These are phyloP conservation scores for Shargacucullia verbasci DNA, from an alignment of 2,888 invertebrate genomes.

Conservation along the genomic window DNA sequence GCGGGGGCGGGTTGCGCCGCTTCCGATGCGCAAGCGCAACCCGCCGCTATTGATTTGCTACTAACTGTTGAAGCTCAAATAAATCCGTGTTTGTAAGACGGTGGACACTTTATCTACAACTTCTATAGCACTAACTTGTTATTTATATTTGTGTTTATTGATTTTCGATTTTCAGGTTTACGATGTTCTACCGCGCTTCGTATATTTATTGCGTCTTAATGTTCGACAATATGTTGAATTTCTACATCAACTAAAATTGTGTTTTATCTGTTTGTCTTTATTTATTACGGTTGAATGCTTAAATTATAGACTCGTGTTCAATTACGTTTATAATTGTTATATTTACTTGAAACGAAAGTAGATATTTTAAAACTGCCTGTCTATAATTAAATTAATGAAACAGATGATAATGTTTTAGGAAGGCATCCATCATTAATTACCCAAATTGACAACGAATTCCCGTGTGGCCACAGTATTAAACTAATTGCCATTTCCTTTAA, in stretches of 20 bases:
- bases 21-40: conserved; percentile 52
- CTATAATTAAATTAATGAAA: conserved; percentile 26
- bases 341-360: conserved; percentile 15
- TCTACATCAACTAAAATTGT: background rate
- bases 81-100: conserved; percentile 67
- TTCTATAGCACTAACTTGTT: conserved; percentile 19
- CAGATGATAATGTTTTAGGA: conserved; percentile 42
- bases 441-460: conserved; percentile 39
- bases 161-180: conserved; percentile 29
- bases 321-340: conserved; percentile 7
- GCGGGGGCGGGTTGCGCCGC: conserved; percentile 72
- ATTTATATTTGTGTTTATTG: conserved; percentile 23
- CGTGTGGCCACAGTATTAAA: conserved; percentile 30
- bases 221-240: conserved; percentile 13
- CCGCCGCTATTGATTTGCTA: conserved; percentile 64
- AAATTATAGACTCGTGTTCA: conserved; percentile 2
- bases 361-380: conserved; percentile 4
- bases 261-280: conserved; percentile 19
- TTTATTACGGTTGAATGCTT: conserved; percentile 15
- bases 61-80: conserved; percentile 66
- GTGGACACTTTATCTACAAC: conserved; percentile 50
- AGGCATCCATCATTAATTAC: conserved; percentile 41
- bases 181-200: conserved; percentile 11
- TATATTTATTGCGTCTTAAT: conserved; percentile 18
- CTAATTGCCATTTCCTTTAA: conserved; percentile 54